Percentiles rank a stretch among this genome's conserved stretches.
Evolutionary conservation across 2,797 vertebrate genomes (phyloP).

Genomic region (Propithecus deckenii): DNA sequence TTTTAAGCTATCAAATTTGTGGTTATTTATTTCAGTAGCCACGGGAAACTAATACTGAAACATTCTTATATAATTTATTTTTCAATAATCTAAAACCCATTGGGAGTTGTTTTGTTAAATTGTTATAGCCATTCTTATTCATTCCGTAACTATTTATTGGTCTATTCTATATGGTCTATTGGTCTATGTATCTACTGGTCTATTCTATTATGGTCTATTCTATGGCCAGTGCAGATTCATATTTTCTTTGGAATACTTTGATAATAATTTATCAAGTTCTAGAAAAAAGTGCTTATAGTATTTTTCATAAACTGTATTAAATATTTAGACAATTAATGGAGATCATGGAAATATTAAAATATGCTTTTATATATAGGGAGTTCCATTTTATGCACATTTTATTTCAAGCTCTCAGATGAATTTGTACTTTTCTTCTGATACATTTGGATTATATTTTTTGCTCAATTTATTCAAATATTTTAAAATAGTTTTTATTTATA

Average conservation of each 20-base stretch:
- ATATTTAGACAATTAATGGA: neutral
- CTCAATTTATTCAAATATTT: neutral
- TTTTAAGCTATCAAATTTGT: neutral
- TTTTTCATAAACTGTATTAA: neutral
- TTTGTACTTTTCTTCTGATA: neutral
- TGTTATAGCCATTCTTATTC: neutral
- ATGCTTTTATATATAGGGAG: neutral
- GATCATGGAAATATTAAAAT: neutral
- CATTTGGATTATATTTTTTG: neutral
- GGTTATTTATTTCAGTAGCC: neutral
- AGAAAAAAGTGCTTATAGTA: neutral
- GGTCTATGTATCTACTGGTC: too few species aligned
- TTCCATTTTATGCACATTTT: neutral
- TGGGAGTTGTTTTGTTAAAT: neutral
- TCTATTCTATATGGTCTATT: too few species aligned
- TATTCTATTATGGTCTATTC: neutral
- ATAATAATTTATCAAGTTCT: neutral
- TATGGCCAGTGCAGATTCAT: neutral
- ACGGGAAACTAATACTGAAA: neutral
- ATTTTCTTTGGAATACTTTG: neutral
- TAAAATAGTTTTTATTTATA: neutral
- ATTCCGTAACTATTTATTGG: neutral
- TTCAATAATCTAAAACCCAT: neutral
- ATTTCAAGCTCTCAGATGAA: neutral
- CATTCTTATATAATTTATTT: neutral